Percentiles rank a stretch among this genome's conserved stretches.
Conservation (phyloP, 2,113 vertebrate species). For the Oostethus manadensis region DNA sequence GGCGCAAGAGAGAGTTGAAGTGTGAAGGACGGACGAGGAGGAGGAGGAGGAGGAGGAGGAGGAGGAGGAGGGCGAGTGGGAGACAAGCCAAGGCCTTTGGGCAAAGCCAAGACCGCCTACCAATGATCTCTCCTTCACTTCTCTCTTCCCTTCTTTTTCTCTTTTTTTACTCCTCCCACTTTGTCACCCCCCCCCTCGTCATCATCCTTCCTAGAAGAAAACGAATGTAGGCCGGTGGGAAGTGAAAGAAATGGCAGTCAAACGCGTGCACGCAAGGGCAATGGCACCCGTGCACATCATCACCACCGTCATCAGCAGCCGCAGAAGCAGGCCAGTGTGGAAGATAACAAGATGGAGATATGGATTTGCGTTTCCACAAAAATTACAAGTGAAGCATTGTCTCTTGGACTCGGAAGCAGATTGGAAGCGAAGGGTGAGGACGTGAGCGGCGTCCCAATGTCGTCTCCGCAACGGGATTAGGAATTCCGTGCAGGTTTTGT, state of each 20-base stretch:
- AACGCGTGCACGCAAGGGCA: background rate
- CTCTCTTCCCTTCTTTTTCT: conserved; percentile 15
- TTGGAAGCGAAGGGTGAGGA: background rate
- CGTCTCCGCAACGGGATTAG: background rate
- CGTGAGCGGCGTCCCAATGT: background rate
- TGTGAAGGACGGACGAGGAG: conserved; percentile 35
- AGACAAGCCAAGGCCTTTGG: conserved; percentile 59
- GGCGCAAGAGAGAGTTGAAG: conserved; percentile 23
- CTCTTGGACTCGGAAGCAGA: background rate
- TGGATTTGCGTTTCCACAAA: no score
- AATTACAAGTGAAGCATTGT: background rate
- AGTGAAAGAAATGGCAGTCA: conserved; percentile 38
- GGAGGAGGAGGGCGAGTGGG: conserved; percentile 37
- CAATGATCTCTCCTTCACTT: conserved; percentile 40
- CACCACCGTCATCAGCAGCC: background rate
- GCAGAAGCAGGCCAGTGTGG: no score
- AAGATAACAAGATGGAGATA: no score
- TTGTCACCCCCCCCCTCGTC: conserved; percentile 12
- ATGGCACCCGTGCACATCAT: background rate
- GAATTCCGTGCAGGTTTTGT: background rate
- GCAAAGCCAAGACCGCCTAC: conserved; percentile 63
- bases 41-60: conserved; percentile 11
- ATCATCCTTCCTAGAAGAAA: conserved; percentile 20
- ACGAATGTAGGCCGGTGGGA: conserved; percentile 35
- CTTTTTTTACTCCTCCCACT: conserved; percentile 8